These are phyloP conservation scores for Phrixothrix hirtus DNA, from an alignment of 2,888 invertebrate species.

Conservation along the genomic window DNA sequence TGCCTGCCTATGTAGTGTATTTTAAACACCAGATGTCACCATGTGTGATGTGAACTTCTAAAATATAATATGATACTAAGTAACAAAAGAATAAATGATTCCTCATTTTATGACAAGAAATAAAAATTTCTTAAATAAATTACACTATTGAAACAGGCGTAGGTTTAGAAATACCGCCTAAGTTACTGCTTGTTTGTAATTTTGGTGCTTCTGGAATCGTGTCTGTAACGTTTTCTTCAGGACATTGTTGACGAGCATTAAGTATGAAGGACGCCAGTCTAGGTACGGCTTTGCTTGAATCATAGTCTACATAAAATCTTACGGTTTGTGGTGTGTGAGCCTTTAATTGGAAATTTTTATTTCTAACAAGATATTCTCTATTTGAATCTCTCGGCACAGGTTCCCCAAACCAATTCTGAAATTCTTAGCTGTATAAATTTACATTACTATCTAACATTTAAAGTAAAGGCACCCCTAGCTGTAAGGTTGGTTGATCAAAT, in stretches of 20 bases:
- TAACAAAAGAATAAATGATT: too few species aligned
- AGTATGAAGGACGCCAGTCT: conserved; percentile 59
- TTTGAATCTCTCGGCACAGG: conserved; percentile 60
- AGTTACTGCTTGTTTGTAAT: conserved; percentile 27
- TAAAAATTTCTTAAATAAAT: too few species aligned
- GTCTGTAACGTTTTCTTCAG: conserved; percentile 42
- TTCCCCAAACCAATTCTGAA: conserved; percentile 63
- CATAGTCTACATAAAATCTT: conserved; percentile 65
- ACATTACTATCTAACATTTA: neutral
- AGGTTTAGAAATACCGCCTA: neutral
- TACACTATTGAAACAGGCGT: neutral
- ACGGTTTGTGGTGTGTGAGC: conserved; percentile 62
- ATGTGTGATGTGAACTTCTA: too few species aligned
- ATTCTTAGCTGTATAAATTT: conserved; percentile 11
- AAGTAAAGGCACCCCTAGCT: conserved; percentile 24
- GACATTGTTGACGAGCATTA: conserved; percentile 65
- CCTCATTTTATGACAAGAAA: too few species aligned
- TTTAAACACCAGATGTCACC: too few species aligned
- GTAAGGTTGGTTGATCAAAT: conserved; percentile 40
- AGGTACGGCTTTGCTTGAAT: conserved; percentile 55
- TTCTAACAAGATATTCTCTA: conserved; percentile 60
- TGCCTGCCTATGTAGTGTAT: too few species aligned
- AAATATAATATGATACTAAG: too few species aligned
- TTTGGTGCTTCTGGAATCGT: neutral
- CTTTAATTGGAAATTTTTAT: conserved; percentile 60